phyloP scores from a whole-genome alignment of 2,797 vertebrate species.

The Pipistrellus pipistrellus region DNA sequence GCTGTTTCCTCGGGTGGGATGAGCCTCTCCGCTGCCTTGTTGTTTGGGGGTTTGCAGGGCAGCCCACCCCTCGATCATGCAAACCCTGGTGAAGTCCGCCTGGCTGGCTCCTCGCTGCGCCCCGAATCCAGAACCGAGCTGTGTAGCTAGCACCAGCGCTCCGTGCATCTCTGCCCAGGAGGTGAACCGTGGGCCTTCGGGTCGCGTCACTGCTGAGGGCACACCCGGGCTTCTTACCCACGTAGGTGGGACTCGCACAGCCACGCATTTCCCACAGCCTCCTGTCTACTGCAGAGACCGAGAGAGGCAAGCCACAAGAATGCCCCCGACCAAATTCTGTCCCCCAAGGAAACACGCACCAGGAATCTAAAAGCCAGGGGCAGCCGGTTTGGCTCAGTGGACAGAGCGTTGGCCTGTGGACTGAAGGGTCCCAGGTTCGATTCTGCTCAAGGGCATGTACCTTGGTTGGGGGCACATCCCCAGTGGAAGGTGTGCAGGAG shows the following conservation, averaged over 20 bases:
- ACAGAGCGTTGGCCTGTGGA: too few species aligned
- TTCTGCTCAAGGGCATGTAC: too few species aligned
- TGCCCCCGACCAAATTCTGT: rapidly evolving
- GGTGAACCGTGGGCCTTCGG: rapidly evolving
- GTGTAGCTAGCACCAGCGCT: rapidly evolving
- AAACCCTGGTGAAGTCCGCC: background rate
- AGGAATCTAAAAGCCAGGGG: background rate
- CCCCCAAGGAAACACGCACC: rapidly evolving
- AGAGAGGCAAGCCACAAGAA: rapidly evolving
- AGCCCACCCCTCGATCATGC: rapidly evolving
- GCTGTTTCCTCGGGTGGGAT: background rate
- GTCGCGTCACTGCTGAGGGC: rapidly evolving
- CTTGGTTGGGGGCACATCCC: too few species aligned
- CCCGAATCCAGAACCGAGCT: rapidly evolving
- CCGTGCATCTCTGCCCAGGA: rapidly evolving
- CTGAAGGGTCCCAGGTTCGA: too few species aligned
- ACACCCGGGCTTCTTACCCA: background rate
- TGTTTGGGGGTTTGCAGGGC: background rate
- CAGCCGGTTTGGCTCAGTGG: too few species aligned
- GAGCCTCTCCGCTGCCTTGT: background rate
- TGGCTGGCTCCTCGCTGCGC: rapidly evolving
- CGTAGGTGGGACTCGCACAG: too few species aligned
- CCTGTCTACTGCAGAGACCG: background rate
- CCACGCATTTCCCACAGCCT: rapidly evolving
- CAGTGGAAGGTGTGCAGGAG: too few species aligned